Conservation (phyloP, 2,888 invertebrate genomes). For the Nomada fucata region DNA sequence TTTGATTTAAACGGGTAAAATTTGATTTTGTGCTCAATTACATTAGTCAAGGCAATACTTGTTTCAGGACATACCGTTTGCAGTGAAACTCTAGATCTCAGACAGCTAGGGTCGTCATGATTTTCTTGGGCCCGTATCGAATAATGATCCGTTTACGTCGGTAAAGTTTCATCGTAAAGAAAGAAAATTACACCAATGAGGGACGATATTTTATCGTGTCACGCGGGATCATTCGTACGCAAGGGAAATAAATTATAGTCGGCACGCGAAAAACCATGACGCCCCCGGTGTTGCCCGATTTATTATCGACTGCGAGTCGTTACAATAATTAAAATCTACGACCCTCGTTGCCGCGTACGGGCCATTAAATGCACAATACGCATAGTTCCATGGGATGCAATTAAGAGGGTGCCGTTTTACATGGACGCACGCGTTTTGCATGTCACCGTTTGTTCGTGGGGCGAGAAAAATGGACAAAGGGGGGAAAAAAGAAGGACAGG, state of each 20-base stretch:
- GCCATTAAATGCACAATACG: slow-evolving; percentile 78
- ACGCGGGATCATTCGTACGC: slow-evolving; percentile 24
- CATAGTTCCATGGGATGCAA: slow-evolving; percentile 75
- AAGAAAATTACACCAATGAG: neutral
- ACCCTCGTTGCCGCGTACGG: slow-evolving; percentile 67
- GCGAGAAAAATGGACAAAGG: slow-evolving; percentile 70
- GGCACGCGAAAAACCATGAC: slow-evolving; percentile 61
- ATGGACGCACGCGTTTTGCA: slow-evolving; percentile 79
- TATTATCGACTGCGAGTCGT: slow-evolving; percentile 69
- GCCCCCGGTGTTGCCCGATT: slow-evolving; percentile 62
- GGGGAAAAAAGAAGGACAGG: slow-evolving; percentile 22
- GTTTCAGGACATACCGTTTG: slow-evolving; percentile 53
- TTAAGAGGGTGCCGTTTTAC: slow-evolving; percentile 79
- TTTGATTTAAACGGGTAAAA: slow-evolving; percentile 76
- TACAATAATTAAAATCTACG: slow-evolving; percentile 75
- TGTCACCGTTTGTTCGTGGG: slow-evolving; percentile 77
- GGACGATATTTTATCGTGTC: neutral
- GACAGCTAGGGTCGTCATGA: slow-evolving; percentile 28
- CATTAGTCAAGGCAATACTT: slow-evolving; percentile 81
- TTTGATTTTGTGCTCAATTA: slow-evolving; percentile 84
- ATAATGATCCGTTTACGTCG: neutral
- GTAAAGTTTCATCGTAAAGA: neutral
- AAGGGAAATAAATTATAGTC: slow-evolving; percentile 43
- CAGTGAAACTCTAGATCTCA: slow-evolving; percentile 17
- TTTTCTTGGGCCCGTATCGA: slow-evolving; percentile 1